Base-by-base conservation (phyloP, 2,888 invertebrate species). In the Aleiodes alternator region DNA sequence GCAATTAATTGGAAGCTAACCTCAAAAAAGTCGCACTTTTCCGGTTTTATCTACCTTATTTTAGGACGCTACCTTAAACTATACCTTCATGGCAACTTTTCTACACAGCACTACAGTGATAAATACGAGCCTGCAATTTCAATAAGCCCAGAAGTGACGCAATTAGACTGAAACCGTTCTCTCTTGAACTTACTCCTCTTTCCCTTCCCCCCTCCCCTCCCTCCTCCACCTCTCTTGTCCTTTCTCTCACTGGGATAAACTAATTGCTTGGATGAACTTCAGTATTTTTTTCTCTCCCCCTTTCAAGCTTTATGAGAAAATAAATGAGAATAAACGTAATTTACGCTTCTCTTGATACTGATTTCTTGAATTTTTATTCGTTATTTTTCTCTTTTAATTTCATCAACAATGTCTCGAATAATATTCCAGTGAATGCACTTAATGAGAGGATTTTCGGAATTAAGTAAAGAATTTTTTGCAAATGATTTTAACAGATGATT, bases 121-220 rank as follows among this genome's bases (percentile, higher is more conserved):
- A 68, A 31, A 57, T 66, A 75, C 64, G 51, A 71, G 50, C 31
- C 71, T 66, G 71, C 43, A 75, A 75, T 75, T 75, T 75, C 75
- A 75, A 71, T 75, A 71, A 71, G 71, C 57, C 34, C 43, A 55
- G 11, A 55, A 75, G 75, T 75, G 66, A 71, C 68, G 71, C 61
- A 75, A 75, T 75, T 75, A 75, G 71, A 64, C 55, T 38, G 64
- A 66, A 75, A 43, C 53, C 48, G 56, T 38, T 61, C 34, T 16
- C 38, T 31, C 38, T 61, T 61, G 61, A 61, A 43, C 43, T 43
- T 43, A 43, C 43, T 8, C 43, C 43, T 7, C 29, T 8, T 29
- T 12, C 11, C 14, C 12, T 14, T 34, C n/a, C 11, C 31, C 6
- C 29, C 50, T 29, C 7, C 43, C n/a, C 50, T 23, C 8, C 5